phyloP scores from a whole-genome alignment of 2,888 invertebrate genomes.

The Watsonalla binaria region DNA sequence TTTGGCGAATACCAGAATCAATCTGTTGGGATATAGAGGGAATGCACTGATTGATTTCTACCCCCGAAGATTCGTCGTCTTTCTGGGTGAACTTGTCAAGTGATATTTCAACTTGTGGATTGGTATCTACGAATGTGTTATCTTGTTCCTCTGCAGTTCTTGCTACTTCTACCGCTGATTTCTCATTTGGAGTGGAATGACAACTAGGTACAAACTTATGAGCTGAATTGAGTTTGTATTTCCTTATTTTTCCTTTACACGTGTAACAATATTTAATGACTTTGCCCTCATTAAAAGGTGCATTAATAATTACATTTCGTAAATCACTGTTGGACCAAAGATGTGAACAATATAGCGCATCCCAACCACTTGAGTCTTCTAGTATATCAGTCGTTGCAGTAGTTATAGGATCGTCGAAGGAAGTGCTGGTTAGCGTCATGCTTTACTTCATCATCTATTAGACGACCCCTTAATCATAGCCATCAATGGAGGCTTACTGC shows the following conservation, averaged over 20 bases:
- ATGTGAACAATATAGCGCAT: slow-evolving; percentile 62
- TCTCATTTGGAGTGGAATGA: slow-evolving; percentile 63
- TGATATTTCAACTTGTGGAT: slow-evolving; percentile 26
- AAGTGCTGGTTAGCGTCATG: slow-evolving; percentile 52
- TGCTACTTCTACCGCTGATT: slow-evolving; percentile 14
- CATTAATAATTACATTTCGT: slow-evolving; percentile 50
- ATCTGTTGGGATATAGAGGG: slow-evolving; percentile 68
- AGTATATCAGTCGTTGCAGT: slow-evolving; percentile 29
- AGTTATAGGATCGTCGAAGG: slow-evolving; percentile 37
- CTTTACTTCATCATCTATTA: slow-evolving; percentile 11
- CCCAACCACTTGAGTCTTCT: slow-evolving; percentile 53
- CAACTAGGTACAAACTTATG: slow-evolving; percentile 52
- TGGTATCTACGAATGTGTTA: slow-evolving; percentile 26
- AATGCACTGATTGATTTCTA: slow-evolving; percentile 46
- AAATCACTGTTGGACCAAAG: slow-evolving; percentile 61
- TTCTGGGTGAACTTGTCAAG: slow-evolving; percentile 26
- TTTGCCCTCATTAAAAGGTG: slow-evolving; percentile 43
- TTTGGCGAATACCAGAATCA: slow-evolving; percentile 59
- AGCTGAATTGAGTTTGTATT: slow-evolving; percentile 57
- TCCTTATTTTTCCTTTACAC: slow-evolving; percentile 68
- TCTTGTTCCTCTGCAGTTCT: slow-evolving; percentile 24
- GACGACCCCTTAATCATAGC: neutral
- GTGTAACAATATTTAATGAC: slow-evolving; percentile 60
- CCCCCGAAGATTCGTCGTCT: slow-evolving; percentile 24
- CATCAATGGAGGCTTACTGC: neutral